phyloP scores from a whole-genome alignment of 1,140 invertebrate genomes.

The Planococcus citri region DNA sequence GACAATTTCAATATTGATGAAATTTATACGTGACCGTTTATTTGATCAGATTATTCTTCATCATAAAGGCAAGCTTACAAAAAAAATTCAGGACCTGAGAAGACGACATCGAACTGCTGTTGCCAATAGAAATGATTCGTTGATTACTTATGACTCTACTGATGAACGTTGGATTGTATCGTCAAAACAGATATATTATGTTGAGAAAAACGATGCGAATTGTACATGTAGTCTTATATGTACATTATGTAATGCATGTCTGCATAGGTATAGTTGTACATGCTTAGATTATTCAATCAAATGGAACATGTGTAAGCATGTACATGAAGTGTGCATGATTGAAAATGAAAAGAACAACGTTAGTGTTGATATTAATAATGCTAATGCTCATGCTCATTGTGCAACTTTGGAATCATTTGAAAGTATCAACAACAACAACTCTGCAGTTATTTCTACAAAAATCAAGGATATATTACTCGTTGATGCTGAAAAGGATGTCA shows the following conservation, averaged over 20 bases:
- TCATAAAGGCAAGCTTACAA: constrained; percentile 1
- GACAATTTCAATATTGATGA: not conserved
- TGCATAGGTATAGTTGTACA: not conserved
- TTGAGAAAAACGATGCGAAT: not conserved
- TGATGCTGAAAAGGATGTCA: no score
- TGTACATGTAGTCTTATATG: not conserved
- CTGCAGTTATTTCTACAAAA: no score
- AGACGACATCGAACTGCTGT: not conserved
- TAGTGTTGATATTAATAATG: no score
- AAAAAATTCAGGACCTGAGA: not conserved
- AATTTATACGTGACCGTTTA: no score
- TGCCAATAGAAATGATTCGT: no score
- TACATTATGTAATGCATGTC: not conserved
- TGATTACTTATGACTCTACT: not conserved
- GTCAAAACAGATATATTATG: not conserved
- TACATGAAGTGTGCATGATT: no score
- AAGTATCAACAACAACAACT: no score
- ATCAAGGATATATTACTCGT: no score
- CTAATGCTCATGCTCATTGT: no score
- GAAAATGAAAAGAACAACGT: no score
- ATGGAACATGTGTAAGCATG: constrained; percentile 9
- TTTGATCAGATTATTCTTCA: constrained; percentile 22
- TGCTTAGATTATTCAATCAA: not conserved
- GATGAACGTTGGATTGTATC: not conserved
- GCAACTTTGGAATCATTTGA: no score